Base-by-base conservation (phyloP, 1,140 invertebrate genomes). In the Cotesia chilonis region DNA sequence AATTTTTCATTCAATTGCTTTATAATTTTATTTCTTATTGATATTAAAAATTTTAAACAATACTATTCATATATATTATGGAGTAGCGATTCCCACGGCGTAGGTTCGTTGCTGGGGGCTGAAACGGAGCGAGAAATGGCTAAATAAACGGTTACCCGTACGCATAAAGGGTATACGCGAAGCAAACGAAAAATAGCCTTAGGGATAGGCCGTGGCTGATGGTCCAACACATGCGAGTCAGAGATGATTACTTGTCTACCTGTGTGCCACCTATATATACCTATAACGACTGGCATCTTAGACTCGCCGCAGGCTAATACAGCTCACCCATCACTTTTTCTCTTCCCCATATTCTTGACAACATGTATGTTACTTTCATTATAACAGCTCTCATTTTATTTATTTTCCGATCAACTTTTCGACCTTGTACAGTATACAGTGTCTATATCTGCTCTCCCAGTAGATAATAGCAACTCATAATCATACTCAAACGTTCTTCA, bases 71-170 rank as follows among this genome's bases (percentile, higher is more conserved):
- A 38, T 36, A 65, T 47, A 4, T n/a, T 47, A 12, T 35, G 52
- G 61, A 36, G 70, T 72, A 72, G 70, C 37, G 54, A 72, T 72
- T 72, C 70, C 70, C 70, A 72, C 70, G 70, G 59, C 61, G 51
- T 17, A 52, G 37, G 37, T 47, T 66, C 64, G 63, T 67, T 12
- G 52, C 63, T 72, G 70, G 70, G 70, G 70, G 70, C 70, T 72
- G 70, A 72, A 38, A 67, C 47, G 20, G 47, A 67, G 64, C 63
- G 36, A 66, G 63, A 67, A 72, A 72, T 72, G 63, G 63, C 57
- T 72, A 72, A 72, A 72, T 72, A 67, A 72, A 72, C 63, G 70
- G 70, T 72, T 72, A 52, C 64, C 63, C 54, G 47, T 41, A 36
- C 69, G 54, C 61, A 51, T 41, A 52, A 41, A 71, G 51, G 59